Conservation (phyloP, 2,113 vertebrate genomes). For the Sarotherodon lohbergeri region DNA sequence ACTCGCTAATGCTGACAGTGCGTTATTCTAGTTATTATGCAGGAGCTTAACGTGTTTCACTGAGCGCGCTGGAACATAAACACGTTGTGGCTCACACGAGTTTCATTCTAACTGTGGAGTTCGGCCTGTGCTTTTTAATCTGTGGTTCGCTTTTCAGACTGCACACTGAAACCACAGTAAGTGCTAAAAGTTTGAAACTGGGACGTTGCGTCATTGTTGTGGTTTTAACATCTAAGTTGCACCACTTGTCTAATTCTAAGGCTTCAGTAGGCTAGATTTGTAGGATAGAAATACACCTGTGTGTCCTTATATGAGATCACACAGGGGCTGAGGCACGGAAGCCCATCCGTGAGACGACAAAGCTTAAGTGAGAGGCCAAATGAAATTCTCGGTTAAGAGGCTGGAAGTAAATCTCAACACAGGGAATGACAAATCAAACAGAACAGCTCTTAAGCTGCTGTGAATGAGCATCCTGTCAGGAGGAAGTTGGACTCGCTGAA, state of each 20-base stretch:
- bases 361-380: neutral
- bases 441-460: neutral
- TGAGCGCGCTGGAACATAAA: neutral
- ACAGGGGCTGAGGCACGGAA: neutral
- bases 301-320: neutral
- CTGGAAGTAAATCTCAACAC: neutral
- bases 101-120: neutral
- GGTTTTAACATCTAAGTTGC: neutral
- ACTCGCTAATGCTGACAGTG: neutral
- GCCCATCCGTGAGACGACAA: neutral
- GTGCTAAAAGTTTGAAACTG: neutral
- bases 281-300: neutral
- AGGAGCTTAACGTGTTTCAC: neutral
- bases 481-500: neutral
- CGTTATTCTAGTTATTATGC: neutral
- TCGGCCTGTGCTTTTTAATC: neutral
- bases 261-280: neutral
- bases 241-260: neutral
- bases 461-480: neutral
- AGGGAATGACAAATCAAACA: neutral
- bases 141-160: neutral
- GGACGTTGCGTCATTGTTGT: neutral
- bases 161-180: neutral
- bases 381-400: neutral
- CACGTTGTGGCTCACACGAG: neutral